Conservation (phyloP, 1,140 invertebrate species). For the Caerostris darwini region DNA sequence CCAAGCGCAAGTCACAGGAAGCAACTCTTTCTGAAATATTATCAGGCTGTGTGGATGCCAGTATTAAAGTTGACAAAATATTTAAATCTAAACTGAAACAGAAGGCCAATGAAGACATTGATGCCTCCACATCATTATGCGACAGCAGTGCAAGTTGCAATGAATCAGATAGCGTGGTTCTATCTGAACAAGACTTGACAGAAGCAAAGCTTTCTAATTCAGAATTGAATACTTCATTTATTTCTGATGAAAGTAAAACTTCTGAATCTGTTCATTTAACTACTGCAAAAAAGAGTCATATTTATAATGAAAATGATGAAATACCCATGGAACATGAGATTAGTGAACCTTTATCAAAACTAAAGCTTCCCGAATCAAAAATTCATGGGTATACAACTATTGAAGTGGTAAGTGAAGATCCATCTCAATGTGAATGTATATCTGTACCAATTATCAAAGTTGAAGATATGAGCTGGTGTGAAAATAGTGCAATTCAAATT, state of each 20-base stretch:
- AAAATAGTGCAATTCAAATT: neutral
- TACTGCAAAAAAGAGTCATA: neutral
- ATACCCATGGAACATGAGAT: neutral
- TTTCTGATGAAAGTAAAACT: no score
- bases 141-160: neutral
- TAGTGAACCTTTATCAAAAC: neutral
- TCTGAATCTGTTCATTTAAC: no score
- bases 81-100: neutral
- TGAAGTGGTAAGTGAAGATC: neutral
- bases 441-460: neutral
- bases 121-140: neutral
- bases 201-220: neutral
- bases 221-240: no score
- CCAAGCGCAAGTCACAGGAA: neutral
- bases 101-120: neutral
- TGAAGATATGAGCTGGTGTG: neutral
- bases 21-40: conserved; percentile 2
- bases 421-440: neutral
- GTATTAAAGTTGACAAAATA: neutral
- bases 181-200: neutral
- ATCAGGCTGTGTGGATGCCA: neutral
- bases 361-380: neutral
- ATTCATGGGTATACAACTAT: neutral
- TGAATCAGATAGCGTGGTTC: neutral
- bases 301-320: neutral